Evolutionary conservation across 2,113 vertebrate genomes (phyloP).

Genomic region (Mugil cephalus): DNA sequence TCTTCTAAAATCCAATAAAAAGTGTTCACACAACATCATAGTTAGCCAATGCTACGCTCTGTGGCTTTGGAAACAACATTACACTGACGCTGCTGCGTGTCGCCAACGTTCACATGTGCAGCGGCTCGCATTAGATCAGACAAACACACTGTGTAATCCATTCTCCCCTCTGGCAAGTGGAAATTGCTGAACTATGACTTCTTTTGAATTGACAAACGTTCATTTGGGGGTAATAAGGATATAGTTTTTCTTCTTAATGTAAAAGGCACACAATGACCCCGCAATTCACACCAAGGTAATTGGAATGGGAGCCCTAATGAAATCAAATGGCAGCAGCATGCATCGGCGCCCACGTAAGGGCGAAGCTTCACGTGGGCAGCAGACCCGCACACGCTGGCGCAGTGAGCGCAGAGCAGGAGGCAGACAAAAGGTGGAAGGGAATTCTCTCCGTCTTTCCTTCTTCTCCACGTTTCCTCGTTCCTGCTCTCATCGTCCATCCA

Average conservation of each 20-base stretch:
- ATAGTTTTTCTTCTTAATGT: not conserved
- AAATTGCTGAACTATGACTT: not conserved
- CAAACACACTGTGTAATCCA: not conserved
- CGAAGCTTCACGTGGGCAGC: not conserved
- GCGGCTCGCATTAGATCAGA: not conserved
- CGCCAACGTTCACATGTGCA: not conserved
- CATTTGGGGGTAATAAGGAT: not conserved
- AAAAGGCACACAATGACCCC: conserved; percentile 12
- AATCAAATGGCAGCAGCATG: conserved; percentile 43
- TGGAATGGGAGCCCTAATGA: conserved; percentile 43
- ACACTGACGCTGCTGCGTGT: not conserved
- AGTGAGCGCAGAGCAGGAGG: conserved; percentile 28
- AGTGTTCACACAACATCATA: not conserved
- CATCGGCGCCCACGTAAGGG: conserved; percentile 8
- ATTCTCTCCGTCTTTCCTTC: conserved; percentile 20
- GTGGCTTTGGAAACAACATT: not conserved
- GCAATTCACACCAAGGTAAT: conserved; percentile 36
- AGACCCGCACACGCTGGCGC: not conserved
- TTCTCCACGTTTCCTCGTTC: conserved; percentile 10
- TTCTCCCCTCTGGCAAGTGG: not conserved
- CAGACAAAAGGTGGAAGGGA: conserved; percentile 40
- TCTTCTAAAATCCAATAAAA: not conserved
- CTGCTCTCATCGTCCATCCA: conserved; percentile 48
- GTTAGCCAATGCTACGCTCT: not conserved
- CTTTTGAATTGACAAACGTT: not conserved